Percentiles rank a stretch among this genome's conserved stretches.
phyloP scores from a whole-genome alignment of 2,797 vertebrate species.

The Phataginus tetradactyla region DNA sequence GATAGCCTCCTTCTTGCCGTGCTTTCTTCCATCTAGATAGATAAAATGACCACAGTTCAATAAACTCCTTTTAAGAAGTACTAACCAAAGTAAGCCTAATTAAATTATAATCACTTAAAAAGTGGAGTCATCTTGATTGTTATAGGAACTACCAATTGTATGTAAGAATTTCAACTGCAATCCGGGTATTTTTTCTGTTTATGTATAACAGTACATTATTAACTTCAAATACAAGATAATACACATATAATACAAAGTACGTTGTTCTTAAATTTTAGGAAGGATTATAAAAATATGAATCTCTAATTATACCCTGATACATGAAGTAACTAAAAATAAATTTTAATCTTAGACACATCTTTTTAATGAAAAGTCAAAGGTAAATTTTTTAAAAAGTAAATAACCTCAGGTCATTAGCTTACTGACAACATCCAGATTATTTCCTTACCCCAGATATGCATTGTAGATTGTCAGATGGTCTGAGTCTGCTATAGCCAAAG shows the following conservation, averaged over 20 bases:
- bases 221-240: neutral
- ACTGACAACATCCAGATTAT: neutral
- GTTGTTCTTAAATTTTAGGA: neutral
- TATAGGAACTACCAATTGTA: neutral
- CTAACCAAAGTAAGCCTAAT: slow-evolving; percentile 19
- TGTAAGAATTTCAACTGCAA: neutral
- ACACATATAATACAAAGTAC: neutral
- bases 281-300: slow-evolving; percentile 8
- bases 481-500: slow-evolving; percentile 92
- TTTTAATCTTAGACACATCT: neutral
- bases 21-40: slow-evolving; percentile 92
- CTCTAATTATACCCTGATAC: neutral
- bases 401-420: neutral
- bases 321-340: slow-evolving; percentile 12
- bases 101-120: slow-evolving; percentile 3
- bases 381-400: neutral
- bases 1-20: slow-evolving; percentile 90
- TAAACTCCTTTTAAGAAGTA: neutral
- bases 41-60: neutral
- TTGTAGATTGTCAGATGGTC: slow-evolving; percentile 98
- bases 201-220: neutral
- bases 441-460: slow-evolving; percentile 93
- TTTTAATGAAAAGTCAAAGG: neutral
- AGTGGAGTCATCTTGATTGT: neutral
- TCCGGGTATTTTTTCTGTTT: neutral